Evolutionary conservation across 1,140 invertebrate species (phyloP).

Genomic region (Meloidogyne floridensis): DNA sequence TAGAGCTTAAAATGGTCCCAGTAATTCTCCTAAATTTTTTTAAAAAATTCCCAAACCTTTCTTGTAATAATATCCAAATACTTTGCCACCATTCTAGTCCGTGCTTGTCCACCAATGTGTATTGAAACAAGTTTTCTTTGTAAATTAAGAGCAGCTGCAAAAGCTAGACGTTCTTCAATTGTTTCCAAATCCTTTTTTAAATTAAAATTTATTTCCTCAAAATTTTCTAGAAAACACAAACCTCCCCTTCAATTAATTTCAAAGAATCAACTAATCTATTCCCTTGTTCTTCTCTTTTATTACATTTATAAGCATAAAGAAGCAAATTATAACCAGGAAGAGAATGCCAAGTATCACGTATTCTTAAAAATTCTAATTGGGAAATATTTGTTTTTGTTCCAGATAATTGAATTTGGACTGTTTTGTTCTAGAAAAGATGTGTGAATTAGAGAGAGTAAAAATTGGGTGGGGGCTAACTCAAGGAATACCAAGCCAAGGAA

Average conservation of each 20-base stretch:
- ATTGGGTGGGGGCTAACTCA: too few species aligned
- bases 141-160: not conserved
- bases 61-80: not conserved
- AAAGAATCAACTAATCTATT: not conserved
- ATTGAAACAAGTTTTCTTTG: not conserved
- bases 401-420: not conserved
- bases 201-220: too few species aligned
- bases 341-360: not conserved
- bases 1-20: too few species aligned
- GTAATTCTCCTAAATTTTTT: too few species aligned
- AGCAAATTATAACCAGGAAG: not conserved
- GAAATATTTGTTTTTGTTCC: slow-evolving; percentile 4
- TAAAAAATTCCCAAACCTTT: not conserved
- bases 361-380: not conserved
- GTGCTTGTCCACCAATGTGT: not conserved
- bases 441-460: not conserved
- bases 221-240: not conserved
- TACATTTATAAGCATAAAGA: slow-evolving; percentile 1
- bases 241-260: not conserved
- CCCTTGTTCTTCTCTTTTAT: not conserved
- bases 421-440: not conserved
- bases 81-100: not conserved
- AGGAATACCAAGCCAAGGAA: too few species aligned
- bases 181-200: not conserved
- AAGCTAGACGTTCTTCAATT: not conserved